Evolutionary conservation across 2,113 vertebrate species (phyloP).

Genomic region (Cariama cristata): DNA sequence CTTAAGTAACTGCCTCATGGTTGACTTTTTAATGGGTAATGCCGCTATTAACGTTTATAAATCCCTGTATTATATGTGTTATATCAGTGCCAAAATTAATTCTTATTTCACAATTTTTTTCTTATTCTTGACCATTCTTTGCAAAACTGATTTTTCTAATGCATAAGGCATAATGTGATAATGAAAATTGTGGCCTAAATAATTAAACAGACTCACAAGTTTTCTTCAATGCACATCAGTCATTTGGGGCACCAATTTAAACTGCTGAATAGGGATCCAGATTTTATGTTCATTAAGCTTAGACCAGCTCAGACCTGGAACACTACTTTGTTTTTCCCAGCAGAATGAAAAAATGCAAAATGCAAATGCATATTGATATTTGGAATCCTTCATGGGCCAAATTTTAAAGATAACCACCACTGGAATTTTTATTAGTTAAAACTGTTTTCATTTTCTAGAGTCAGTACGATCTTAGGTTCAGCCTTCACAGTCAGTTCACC

Average conservation of each 20-base stretch:
- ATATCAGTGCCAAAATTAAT: background rate
- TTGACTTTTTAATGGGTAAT: background rate
- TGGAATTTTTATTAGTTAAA: background rate
- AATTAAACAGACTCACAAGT: background rate
- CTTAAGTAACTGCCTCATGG: background rate
- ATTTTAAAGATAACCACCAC: background rate
- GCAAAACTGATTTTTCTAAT: background rate
- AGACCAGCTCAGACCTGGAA: background rate
- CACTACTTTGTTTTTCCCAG: background rate
- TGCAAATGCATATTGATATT: background rate
- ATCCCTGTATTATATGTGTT: background rate
- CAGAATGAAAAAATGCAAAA: background rate
- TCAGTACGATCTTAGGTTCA: fast-evolving
- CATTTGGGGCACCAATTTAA: background rate
- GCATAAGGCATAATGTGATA: background rate
- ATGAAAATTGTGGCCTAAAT: background rate
- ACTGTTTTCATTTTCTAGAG: background rate
- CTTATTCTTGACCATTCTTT: background rate
- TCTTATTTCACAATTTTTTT: background rate
- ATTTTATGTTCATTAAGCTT: background rate
- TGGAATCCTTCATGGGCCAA: background rate
- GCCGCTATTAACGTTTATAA: background rate
- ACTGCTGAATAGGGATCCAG: background rate
- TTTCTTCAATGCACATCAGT: background rate
- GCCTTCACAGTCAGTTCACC: background rate